Evolutionary conservation across 2,113 vertebrate species (phyloP).

Genomic region (Bubo scandiacus): DNA sequence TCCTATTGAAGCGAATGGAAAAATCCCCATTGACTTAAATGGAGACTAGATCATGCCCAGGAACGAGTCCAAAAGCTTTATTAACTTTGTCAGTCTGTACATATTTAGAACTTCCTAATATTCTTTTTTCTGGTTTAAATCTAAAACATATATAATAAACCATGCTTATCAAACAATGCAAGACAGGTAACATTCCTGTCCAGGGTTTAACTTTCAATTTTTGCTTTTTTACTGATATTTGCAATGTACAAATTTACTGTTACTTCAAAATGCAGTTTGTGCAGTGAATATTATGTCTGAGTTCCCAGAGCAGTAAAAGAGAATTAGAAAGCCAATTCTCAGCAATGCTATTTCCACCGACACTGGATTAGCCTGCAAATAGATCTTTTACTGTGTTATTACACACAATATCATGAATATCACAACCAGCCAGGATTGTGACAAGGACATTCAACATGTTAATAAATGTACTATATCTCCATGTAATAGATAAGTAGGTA

Average conservation of each 20-base stretch:
- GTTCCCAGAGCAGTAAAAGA: not conserved
- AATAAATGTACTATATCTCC: not conserved
- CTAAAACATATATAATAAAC: not conserved
- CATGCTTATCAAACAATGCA: not conserved
- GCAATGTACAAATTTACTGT: not conserved
- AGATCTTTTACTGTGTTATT: not conserved
- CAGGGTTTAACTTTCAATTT: not conserved
- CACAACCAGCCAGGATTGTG: not conserved
- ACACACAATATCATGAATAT: not conserved
- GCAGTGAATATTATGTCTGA: not conserved
- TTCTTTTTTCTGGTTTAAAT: not conserved
- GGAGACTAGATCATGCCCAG: slow-evolving; percentile 35
- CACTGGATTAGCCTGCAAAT: not conserved
- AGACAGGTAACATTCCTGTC: not conserved
- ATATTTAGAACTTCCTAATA: not conserved
- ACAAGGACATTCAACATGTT: not conserved
- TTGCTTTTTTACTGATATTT: not conserved
- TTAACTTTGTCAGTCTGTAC: slow-evolving; percentile 1
- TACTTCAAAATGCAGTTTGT: not conserved
- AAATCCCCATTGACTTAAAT: not conserved
- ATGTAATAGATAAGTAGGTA: not conserved
- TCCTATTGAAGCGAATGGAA: not conserved
- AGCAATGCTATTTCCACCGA: not conserved
- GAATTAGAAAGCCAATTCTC: not conserved
- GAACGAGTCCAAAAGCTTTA: slow-evolving; percentile 38